Evolutionary conservation across 2,113 vertebrate species (phyloP).

Genomic region (Symphodus melops): DNA sequence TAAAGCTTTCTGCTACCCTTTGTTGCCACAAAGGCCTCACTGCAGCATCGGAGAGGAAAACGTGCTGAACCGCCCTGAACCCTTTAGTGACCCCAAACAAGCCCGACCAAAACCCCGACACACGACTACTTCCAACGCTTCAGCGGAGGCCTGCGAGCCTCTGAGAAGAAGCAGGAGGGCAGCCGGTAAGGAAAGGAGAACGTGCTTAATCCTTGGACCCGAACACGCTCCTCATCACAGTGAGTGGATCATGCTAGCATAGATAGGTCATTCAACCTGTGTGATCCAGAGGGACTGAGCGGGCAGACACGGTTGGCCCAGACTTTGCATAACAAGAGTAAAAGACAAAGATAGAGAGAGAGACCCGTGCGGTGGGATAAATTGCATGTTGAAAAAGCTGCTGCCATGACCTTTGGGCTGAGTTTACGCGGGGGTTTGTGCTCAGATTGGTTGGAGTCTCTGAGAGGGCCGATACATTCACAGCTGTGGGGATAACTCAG

Average conservation of each 20-base stretch:
- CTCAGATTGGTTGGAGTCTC: slow-evolving; percentile 50
- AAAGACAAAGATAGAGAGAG: slow-evolving; percentile 41
- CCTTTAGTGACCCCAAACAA: slow-evolving; percentile 69
- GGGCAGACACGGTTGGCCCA: slow-evolving; percentile 11
- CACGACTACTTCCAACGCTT: not conserved
- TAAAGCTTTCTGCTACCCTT: slow-evolving; percentile 80
- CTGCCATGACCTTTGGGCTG: slow-evolving; percentile 43
- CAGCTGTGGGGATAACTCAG: slow-evolving; percentile 47
- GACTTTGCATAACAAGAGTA: slow-evolving; percentile 68
- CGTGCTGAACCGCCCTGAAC: not conserved
- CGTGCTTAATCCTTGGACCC: slow-evolving; percentile 2
- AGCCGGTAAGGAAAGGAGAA: not conserved
- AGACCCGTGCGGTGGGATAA: slow-evolving; percentile 45
- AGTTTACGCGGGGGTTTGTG: slow-evolving; percentile 55
- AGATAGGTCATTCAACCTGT: slow-evolving; percentile 54
- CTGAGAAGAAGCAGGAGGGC: slow-evolving; percentile 34
- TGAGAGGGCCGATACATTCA: slow-evolving; percentile 65
- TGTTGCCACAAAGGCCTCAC: slow-evolving; percentile 57
- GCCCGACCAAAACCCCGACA: not conserved
- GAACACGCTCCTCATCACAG: slow-evolving; percentile 71
- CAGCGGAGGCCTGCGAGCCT: not conserved
- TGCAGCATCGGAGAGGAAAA: slow-evolving; percentile 35
- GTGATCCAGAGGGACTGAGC: slow-evolving; percentile 58
- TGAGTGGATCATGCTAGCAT: slow-evolving; percentile 77
- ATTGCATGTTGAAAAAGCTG: slow-evolving; percentile 40